Percentiles rank a stretch among this genome's conserved stretches.
These are phyloP conservation scores for Drosophila mimetica DNA, from an alignment of 2,888 invertebrate genomes.

Conservation along the genomic window DNA sequence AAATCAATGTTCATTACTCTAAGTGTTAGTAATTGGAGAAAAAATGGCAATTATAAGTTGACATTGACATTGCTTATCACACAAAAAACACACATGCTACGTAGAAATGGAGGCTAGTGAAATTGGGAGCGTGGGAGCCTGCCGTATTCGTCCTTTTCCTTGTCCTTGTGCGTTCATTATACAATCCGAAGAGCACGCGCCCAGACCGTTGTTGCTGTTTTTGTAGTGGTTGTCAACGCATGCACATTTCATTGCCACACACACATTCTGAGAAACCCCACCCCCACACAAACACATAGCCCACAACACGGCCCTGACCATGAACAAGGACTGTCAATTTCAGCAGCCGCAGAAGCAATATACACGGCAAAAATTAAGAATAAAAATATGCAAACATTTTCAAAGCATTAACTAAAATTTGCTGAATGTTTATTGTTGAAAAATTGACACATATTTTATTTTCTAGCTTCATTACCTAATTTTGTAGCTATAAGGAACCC, in stretches of 20 bases:
- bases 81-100: conserved; percentile 11
- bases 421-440: too few species aligned
- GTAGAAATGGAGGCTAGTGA: neutral
- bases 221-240: conserved; percentile 49
- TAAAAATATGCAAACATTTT: neutral
- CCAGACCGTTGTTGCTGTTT: conserved; percentile 22
- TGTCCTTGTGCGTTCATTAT: conserved; percentile 52
- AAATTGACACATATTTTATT: too few species aligned
- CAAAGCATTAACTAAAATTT: neutral
- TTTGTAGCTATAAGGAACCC: too few species aligned
- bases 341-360: conserved; percentile 40
- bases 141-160: conserved; percentile 47
- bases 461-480: too few species aligned
- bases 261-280: neutral
- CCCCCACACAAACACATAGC: neutral
- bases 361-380: neutral
- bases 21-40: conserved; percentile 22
- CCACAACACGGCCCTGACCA: conserved; percentile 59
- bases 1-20: conserved; percentile 52
- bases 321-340: conserved; percentile 68
- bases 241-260: conserved; percentile 52
- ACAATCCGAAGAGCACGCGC: conserved; percentile 54
- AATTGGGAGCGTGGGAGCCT: neutral
- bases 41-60: conserved; percentile 43
- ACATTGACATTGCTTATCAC: conserved; percentile 36